These are phyloP conservation scores for Aphaenogaster ashmeadi DNA, from an alignment of 1,140 invertebrate genomes.

Conservation along the genomic window DNA sequence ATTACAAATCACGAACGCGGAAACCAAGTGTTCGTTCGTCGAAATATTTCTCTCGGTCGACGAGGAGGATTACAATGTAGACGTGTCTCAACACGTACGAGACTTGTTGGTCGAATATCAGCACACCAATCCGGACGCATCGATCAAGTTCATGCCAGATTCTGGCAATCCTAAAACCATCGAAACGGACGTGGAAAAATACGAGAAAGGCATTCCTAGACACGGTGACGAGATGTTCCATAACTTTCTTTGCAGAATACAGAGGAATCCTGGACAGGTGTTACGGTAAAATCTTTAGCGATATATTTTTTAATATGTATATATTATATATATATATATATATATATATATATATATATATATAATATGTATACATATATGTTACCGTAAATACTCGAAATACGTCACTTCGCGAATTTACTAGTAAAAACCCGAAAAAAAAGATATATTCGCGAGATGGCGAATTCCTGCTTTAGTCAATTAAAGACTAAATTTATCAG, in stretches of 20 bases:
- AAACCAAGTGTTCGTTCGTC: conserved; percentile 81
- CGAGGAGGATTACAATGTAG: conserved; percentile 86
- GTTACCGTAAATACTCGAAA: no score
- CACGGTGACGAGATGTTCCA: conserved; percentile 95
- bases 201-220: conserved; percentile 92
- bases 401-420: no score
- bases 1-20: conserved; percentile 80
- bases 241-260: conserved; percentile 91
- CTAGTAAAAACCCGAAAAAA: no score
- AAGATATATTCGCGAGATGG: no score
- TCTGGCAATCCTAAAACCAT: conserved; percentile 77
- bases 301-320: neutral
- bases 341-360: conserved; percentile 37
- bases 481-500: no score
- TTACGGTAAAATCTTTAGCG: conserved; percentile 89
- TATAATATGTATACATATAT: no score
- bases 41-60: conserved; percentile 89
- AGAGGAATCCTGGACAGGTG: conserved; percentile 93
- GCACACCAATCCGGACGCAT: conserved; percentile 86
- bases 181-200: conserved; percentile 88
- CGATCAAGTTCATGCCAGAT: conserved; percentile 72
- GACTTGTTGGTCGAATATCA: conserved; percentile 90
- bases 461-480: no score
- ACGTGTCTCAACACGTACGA: conserved; percentile 89
- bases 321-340: conserved; percentile 33